Percentiles rank a stretch among this genome's conserved stretches.
phyloP scores from a whole-genome alignment of 2,888 invertebrate species.

The Nomada lathburiana region DNA sequence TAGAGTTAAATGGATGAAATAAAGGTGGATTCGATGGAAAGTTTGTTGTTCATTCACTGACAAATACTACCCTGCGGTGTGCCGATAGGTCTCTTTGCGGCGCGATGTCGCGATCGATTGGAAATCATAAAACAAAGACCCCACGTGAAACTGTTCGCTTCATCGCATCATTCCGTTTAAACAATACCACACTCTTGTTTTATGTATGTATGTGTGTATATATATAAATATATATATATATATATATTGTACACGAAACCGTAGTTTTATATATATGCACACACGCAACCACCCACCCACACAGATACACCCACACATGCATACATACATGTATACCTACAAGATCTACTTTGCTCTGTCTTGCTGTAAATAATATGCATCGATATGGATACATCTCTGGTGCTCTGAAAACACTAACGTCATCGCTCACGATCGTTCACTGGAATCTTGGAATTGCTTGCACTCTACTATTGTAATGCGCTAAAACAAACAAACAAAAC shows the following conservation, averaged over 20 bases:
- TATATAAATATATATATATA: conserved; percentile 71
- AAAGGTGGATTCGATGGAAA: conserved; percentile 55
- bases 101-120: neutral
- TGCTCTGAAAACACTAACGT: conserved; percentile 83
- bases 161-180: conserved; percentile 82
- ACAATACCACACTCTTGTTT: conserved; percentile 77
- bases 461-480: conserved; percentile 78
- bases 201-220: conserved; percentile 24
- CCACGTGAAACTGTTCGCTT: conserved; percentile 69
- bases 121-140: conserved; percentile 23
- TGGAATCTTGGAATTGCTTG: conserved; percentile 84
- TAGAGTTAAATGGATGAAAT: conserved; percentile 34
- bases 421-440: conserved; percentile 83
- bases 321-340: conserved; percentile 54
- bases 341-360: conserved; percentile 79
- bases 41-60: conserved; percentile 47
- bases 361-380: conserved; percentile 84
- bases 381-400: conserved; percentile 81
- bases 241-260: conserved; percentile 49
- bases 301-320: neutral
- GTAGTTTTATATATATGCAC: conserved; percentile 22
- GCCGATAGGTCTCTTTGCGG: neutral
- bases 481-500: conserved; percentile 43
- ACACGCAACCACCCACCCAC: too few species aligned
- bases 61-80: neutral